Conservation (phyloP, 30 jellyfish, hydroid and myxozoan species). For the Catostylus mosaicus region DNA sequence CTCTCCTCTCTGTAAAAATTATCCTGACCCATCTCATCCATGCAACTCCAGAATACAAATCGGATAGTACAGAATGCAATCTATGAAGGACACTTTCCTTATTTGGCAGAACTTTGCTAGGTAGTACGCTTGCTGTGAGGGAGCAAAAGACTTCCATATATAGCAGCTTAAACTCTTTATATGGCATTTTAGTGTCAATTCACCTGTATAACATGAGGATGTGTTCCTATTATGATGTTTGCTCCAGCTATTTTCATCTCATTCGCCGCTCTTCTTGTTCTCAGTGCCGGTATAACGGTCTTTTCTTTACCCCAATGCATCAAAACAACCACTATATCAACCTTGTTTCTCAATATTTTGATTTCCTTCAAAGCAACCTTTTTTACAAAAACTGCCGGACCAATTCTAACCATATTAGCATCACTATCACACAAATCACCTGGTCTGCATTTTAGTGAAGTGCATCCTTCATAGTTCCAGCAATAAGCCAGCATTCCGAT, state of each 20-base stretch:
- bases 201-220: conserved; percentile 89
- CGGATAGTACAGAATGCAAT: too few species aligned
- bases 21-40: too few species aligned
- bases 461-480: conserved; percentile 60
- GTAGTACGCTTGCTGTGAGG: too few species aligned
- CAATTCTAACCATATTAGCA: neutral
- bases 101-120: too few species aligned
- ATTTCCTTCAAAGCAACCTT: conserved; percentile 13
- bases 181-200: too few species aligned
- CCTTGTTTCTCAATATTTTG: conserved; percentile 27
- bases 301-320: conserved; percentile 87
- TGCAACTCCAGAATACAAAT: too few species aligned
- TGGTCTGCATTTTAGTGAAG: conserved; percentile 1
- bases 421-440: neutral
- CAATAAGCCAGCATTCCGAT: conserved; percentile 84
- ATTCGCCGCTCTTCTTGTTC: conserved; percentile 61
- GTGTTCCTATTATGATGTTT: conserved; percentile 69
- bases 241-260: conserved; percentile 64
- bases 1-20: too few species aligned
- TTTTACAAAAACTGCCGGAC: conserved; percentile 36
- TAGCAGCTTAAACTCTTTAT: too few species aligned
- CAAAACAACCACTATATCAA: conserved; percentile 68
- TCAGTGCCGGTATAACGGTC: conserved; percentile 68
- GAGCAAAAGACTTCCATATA: too few species aligned
- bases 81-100: too few species aligned